Evolutionary conservation across 1,140 invertebrate genomes (phyloP).

Genomic region (Lamellibrachia luymesi): DNA sequence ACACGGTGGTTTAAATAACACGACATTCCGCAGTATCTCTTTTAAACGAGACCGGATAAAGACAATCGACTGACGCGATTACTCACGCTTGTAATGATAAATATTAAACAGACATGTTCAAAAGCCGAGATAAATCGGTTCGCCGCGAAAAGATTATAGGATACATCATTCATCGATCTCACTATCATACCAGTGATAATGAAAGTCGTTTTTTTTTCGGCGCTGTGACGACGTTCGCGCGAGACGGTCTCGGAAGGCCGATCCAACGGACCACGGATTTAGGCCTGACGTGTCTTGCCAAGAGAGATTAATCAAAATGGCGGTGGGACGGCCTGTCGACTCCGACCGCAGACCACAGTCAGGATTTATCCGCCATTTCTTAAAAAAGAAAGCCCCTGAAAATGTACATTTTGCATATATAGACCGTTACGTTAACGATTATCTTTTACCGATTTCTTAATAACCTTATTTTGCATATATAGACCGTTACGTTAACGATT

Average conservation of each 20-base stretch:
- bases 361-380: no score
- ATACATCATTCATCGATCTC: background rate
- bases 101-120: slow-evolving; percentile 1
- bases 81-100: background rate
- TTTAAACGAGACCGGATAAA: background rate
- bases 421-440: no score
- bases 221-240: no score
- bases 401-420: no score
- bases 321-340: background rate
- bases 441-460: no score
- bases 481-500: no score
- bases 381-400: no score
- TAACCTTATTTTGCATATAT: no score
- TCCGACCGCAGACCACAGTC: background rate
- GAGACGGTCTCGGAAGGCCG: background rate
- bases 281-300: background rate
- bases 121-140: background rate
- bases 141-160: background rate
- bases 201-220: background rate
- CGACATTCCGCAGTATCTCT: background rate
- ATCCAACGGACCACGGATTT: background rate
- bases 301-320: slow-evolving; percentile 1
- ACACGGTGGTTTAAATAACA: background rate
- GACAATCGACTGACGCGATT: background rate
- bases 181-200: background rate